A percentile compares a stretch with the other conserved stretches of the same genome.
phyloP scores from a whole-genome alignment of 1,140 invertebrate genomes.

The Brachionus rotundiformis region DNA sequence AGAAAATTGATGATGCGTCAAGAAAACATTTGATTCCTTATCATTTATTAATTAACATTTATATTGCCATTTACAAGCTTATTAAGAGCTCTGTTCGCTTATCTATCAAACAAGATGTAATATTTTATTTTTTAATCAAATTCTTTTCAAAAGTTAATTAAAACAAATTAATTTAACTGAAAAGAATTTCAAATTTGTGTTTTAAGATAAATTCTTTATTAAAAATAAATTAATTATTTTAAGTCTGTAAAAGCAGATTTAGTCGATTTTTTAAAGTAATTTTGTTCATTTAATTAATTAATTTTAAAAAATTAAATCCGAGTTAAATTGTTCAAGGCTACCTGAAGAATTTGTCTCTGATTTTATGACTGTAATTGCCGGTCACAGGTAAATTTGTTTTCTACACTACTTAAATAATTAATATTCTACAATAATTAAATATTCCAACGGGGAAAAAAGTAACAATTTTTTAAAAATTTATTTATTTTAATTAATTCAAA shows the following conservation, averaged over 20 bases:
- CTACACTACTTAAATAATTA: too few relatives aligned
- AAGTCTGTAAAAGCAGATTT: constrained; percentile 18
- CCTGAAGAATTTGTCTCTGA: constrained; percentile 1
- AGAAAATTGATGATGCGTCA: neutral
- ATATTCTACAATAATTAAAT: too few relatives aligned
- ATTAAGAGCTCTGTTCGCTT: neutral
- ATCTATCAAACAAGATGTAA: constrained; percentile 18
- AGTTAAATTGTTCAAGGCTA: neutral
- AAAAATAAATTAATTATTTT: neutral
- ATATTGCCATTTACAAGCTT: neutral
- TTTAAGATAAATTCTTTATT: too few relatives aligned
- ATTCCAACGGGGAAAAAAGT: too few relatives aligned
- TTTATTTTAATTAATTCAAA: neutral
- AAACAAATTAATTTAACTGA: neutral
- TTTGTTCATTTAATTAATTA: neutral
- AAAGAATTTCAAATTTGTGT: too few relatives aligned
- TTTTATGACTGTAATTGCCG: neutral
- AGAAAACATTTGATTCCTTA: neutral
- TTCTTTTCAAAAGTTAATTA: neutral
- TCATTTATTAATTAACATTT: neutral
- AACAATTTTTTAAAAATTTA: neutral
- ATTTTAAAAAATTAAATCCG: too few relatives aligned
- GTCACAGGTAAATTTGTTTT: constrained; percentile 7
- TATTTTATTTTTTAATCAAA: neutral
- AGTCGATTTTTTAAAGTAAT: constrained; percentile 9